These are phyloP conservation scores for Iguana delicatissima DNA, from an alignment of 2,797 vertebrate species.

Conservation along the genomic window DNA sequence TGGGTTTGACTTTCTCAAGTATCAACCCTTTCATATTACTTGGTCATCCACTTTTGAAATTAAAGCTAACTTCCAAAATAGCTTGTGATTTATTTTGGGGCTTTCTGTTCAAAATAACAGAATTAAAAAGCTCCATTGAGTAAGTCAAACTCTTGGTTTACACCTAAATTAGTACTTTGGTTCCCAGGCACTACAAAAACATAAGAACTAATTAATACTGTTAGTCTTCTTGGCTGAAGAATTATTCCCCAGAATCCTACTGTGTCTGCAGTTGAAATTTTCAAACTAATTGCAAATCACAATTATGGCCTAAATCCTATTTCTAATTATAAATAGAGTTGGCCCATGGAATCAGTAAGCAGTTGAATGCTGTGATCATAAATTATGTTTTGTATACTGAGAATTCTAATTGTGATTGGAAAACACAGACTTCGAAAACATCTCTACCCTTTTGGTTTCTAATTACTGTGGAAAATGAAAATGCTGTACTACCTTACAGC, in stretches of 20 bases:
- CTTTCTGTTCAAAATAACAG: neutral
- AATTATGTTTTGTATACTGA: neutral
- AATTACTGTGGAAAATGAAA: neutral
- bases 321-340: too few relatives aligned
- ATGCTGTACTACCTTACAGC: neutral
- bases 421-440: neutral
- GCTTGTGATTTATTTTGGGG: neutral
- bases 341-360: too few relatives aligned
- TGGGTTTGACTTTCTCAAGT: neutral
- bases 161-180: neutral
- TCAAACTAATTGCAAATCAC: neutral
- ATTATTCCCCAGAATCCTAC: neutral
- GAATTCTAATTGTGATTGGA: neutral
- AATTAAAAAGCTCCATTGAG: neutral
- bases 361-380: too few relatives aligned
- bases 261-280: neutral
- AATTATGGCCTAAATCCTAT: neutral
- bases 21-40: neutral
- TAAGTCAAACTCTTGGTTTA: neutral
- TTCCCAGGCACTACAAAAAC: neutral
- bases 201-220: neutral
- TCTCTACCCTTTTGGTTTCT: neutral
- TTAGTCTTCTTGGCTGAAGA: neutral
- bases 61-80: neutral
- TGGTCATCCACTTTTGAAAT: neutral